Conservation (phyloP, 2,113 vertebrate species). For the Cyrtonyx montezumae region DNA sequence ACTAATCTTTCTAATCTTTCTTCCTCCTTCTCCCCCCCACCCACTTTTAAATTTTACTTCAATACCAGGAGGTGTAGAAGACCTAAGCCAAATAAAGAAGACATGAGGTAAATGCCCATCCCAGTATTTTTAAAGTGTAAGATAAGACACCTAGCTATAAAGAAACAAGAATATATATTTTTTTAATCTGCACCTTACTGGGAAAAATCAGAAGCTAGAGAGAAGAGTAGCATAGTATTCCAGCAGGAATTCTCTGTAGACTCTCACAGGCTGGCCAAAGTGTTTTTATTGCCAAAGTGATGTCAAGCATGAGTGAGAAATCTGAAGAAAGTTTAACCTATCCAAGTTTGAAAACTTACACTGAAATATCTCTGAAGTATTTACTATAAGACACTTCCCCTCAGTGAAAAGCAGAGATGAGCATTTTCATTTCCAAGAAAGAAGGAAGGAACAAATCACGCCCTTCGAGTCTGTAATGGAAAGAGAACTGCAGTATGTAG, state of each 20-base stretch:
- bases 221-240: not conserved
- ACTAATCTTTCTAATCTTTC: not conserved
- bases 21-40: not conserved
- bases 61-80: not conserved
- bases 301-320: constrained; percentile 33
- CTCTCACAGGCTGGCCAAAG: constrained; percentile 14
- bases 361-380: constrained; percentile 10
- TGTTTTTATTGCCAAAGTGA: constrained; percentile 26
- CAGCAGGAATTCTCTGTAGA: constrained; percentile 28
- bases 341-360: not conserved
- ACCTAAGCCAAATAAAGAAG: not conserved
- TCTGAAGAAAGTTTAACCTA: not conserved
- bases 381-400: constrained; percentile 9
- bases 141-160: not conserved
- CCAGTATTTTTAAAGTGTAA: not conserved
- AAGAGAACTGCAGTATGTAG: not conserved
- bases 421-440: constrained; percentile 14
- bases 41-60: not conserved
- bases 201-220: not conserved
- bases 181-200: not conserved
- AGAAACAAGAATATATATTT: not conserved
- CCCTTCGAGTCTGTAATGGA: constrained; percentile 23
- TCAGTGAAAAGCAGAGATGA: constrained; percentile 31
- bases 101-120: not conserved
- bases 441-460: constrained; percentile 24